Conservation (phyloP, 2,113 vertebrate genomes). For the Patagioenas fasciata region DNA sequence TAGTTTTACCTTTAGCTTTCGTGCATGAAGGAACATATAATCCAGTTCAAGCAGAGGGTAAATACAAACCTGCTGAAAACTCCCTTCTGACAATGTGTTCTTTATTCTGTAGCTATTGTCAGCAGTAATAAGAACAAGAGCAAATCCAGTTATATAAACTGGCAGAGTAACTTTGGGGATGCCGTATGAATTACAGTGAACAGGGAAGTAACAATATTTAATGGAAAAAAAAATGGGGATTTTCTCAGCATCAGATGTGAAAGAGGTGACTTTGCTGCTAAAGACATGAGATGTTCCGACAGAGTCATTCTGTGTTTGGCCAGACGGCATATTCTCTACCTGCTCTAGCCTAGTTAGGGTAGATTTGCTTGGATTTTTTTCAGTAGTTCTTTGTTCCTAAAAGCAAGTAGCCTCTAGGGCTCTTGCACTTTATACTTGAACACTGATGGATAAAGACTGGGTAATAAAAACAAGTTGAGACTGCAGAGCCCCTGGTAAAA, state of each 20-base stretch:
- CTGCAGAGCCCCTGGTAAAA: conserved; percentile 28
- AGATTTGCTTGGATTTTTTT: conserved; percentile 32
- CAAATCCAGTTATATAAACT: not conserved
- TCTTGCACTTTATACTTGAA: not conserved
- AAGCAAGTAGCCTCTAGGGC: conserved; percentile 25
- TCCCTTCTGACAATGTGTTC: not conserved
- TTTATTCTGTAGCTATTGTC: not conserved
- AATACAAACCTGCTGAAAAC: conserved; percentile 16
- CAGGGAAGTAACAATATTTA: not conserved
- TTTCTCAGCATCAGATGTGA: not conserved
- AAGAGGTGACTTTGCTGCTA: conserved; percentile 11
- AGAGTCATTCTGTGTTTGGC: conserved; percentile 27
- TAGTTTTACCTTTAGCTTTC: conserved; percentile 5
- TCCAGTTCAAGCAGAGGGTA: conserved; percentile 30
- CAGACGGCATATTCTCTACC: not conserved
- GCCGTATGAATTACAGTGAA: not conserved
- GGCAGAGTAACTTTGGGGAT: not conserved
- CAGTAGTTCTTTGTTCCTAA: conserved; percentile 33
- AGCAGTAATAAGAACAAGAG: not conserved
- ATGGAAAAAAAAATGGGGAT: not conserved
- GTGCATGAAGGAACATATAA: conserved; percentile 11
- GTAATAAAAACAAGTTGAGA: conserved; percentile 27
- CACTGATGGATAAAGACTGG: not conserved
- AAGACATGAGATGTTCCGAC: conserved; percentile 20
- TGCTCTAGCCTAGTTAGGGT: not conserved